These are phyloP conservation scores for Drosophila pseudotalamancana DNA, from an alignment of 2,888 invertebrate genomes.

Conservation along the genomic window DNA sequence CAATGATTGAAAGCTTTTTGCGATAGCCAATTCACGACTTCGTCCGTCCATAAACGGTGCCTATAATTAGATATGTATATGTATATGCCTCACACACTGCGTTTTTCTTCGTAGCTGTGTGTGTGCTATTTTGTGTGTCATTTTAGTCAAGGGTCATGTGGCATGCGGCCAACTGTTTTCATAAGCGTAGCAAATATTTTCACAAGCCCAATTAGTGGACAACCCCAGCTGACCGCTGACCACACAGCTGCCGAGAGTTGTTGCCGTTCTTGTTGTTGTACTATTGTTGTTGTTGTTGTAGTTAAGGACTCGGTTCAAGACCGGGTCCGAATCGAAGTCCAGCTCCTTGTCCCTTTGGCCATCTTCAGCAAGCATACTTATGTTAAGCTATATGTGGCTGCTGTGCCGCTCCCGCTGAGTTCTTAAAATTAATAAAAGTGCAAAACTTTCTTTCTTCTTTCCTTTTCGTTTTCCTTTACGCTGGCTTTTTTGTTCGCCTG, in stretches of 20 bases:
- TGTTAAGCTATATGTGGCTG: conserved; percentile 7
- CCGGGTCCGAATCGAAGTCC: background rate
- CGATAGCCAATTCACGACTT: background rate
- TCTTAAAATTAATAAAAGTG: conserved; percentile 76
- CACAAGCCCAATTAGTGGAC: conserved; percentile 76
- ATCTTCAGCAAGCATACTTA: conserved; percentile 43
- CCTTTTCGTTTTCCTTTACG: conserved; percentile 20
- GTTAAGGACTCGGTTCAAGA: conserved; percentile 16
- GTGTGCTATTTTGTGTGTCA: conserved; percentile 53
- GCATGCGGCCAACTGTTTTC: conserved; percentile 72
- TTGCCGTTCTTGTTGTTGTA: conserved; percentile 10
- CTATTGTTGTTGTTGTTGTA: background rate
- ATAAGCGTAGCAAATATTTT: conserved; percentile 77
- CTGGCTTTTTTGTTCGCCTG: conserved; percentile 5
- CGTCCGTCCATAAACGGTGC: conserved; percentile 24
- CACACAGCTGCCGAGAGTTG: conserved; percentile 67
- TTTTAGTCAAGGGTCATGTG: conserved; percentile 77
- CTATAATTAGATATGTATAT: conserved; percentile 19
- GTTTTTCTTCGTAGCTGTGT: conserved; percentile 3
- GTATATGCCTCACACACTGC: background rate
- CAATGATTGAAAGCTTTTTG: too few species aligned
- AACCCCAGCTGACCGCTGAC: conserved; percentile 60
- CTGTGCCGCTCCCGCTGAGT: conserved; percentile 35
- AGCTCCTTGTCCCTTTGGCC: conserved; percentile 22
- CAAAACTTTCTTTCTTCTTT: conserved; percentile 56